Evolutionary conservation across 2,888 invertebrate species (phyloP).

Genomic region (Creontiades dilutus): DNA sequence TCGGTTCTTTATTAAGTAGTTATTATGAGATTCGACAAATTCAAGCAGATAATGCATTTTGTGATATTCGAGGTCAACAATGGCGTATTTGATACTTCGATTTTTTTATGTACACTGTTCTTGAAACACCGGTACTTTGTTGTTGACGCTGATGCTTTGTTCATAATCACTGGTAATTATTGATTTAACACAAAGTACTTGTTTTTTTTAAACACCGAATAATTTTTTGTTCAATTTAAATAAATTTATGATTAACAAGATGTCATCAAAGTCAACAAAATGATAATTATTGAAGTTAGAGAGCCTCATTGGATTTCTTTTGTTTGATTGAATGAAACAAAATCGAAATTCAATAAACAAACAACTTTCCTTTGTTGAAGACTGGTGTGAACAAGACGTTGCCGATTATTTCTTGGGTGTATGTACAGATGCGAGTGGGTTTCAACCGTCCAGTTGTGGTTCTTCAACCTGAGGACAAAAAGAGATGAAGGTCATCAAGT

Average conservation of each 20-base stretch:
- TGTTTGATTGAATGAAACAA: not conserved
- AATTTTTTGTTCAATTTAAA: not conserved
- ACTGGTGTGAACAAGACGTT: not conserved
- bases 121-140: not conserved
- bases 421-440: not conserved
- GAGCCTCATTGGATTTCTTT: not conserved
- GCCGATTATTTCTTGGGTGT: not conserved
- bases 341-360: constrained; percentile 5
- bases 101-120: constrained; percentile 3
- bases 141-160: not conserved
- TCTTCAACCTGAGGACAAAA: constrained; percentile 56
- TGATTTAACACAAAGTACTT: not conserved
- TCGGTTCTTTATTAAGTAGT: not conserved
- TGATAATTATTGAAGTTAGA: constrained; percentile 20
- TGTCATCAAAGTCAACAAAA: constrained; percentile 34
- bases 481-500: no score
- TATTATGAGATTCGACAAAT: constrained; percentile 22
- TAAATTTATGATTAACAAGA: not conserved
- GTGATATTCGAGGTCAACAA: not conserved
- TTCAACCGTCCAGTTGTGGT: constrained; percentile 64
- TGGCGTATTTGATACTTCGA: not conserved
- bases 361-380: constrained; percentile 4
- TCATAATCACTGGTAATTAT: no score
- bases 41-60: not conserved
- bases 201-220: not conserved